phyloP scores from a whole-genome alignment of 2,888 invertebrate genomes.

The Clusia tigrina region DNA sequence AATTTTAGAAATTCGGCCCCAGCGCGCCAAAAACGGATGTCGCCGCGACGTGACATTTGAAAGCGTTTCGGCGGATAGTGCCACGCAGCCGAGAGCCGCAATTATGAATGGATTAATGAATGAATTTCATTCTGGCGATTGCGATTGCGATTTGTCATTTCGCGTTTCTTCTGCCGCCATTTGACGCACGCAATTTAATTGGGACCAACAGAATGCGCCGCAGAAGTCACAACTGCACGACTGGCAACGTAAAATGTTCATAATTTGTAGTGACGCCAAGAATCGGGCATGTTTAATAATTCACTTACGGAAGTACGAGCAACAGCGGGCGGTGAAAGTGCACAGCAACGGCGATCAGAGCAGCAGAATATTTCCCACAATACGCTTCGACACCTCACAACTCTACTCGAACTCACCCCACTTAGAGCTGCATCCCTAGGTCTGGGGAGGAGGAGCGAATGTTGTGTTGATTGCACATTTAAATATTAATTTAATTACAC shows the following conservation, averaged over 20 bases:
- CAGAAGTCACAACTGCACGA: neutral
- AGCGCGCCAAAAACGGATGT: neutral
- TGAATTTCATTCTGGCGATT: neutral
- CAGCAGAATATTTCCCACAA: neutral
- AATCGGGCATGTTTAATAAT: neutral
- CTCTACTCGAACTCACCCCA: no score
- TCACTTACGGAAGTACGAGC: neutral
- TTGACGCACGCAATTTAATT: neutral
- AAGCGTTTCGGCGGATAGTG: constrained; percentile 40
- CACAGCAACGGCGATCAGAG: neutral
- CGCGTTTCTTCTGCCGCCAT: neutral
- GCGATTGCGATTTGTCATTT: neutral
- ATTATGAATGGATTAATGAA: constrained; percentile 9
- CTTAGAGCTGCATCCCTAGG: no score
- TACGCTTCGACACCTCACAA: no score
- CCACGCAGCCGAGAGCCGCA: constrained; percentile 22
- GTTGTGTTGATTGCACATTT: neutral
- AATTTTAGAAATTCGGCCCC: neutral
- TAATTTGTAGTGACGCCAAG: neutral
- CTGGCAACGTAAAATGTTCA: neutral
- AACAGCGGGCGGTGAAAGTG: neutral
- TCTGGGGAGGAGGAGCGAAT: no score
- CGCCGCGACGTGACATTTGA: constrained; percentile 22
- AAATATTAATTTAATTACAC: constrained; percentile 7
- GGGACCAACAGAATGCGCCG: neutral